These are phyloP conservation scores for Lithosia quadra DNA, from an alignment of 2,888 invertebrate species.

Conservation along the genomic window DNA sequence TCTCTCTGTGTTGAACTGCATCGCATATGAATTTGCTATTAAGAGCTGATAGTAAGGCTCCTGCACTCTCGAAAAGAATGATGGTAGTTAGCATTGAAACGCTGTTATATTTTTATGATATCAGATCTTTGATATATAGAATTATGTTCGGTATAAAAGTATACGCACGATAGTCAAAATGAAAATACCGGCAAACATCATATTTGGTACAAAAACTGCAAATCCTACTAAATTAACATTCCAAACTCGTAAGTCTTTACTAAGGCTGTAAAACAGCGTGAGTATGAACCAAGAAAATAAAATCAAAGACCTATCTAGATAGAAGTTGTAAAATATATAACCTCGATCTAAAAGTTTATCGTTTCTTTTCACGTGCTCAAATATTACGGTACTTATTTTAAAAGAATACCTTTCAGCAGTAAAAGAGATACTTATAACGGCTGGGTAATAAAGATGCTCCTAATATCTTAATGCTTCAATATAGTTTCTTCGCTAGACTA, in stretches of 20 bases:
- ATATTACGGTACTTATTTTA: conserved; percentile 50
- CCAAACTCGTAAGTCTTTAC: neutral
- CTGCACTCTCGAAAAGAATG: no score
- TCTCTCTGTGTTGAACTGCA: no score
- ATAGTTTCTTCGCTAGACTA: neutral
- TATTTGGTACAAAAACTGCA: neutral
- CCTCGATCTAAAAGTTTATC: conserved; percentile 28
- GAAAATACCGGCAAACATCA: neutral
- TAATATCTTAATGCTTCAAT: conserved; percentile 9
- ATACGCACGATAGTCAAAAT: neutral
- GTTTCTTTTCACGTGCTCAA: conserved; percentile 37
- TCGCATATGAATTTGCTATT: no score
- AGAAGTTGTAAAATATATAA: conserved; percentile 23
- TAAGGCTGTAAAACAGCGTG: neutral
- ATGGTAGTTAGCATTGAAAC: no score
- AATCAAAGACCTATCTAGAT: conserved; percentile 18
- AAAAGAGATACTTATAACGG: conserved; percentile 53
- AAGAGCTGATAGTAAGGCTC: no score
- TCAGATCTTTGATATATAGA: no score
- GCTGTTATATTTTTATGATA: no score
- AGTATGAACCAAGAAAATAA: conserved; percentile 18
- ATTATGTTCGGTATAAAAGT: no score
- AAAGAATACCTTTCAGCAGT: conserved; percentile 47
- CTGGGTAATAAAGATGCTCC: conserved; percentile 50
- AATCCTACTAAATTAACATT: neutral